phyloP scores from a whole-genome alignment of 2,797 vertebrate genomes.

The Chaetophractus vellerosus region DNA sequence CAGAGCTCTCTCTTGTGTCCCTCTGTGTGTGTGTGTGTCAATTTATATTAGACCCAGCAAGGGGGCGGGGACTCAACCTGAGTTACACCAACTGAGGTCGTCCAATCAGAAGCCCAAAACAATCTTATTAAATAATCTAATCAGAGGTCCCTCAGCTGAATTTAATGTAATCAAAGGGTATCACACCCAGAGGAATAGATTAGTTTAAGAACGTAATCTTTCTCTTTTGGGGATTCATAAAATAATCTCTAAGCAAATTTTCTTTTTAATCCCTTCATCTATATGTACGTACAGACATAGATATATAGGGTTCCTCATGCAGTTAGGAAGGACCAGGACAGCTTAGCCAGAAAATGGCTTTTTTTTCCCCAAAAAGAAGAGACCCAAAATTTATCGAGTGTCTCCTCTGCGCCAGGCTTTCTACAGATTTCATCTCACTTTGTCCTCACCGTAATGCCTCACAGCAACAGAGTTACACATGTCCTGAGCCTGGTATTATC shows the following conservation, averaged over 20 bases:
- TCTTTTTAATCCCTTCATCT: background rate
- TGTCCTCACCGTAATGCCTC: background rate
- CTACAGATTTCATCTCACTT: background rate
- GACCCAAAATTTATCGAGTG: background rate
- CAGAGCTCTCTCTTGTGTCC: too few species aligned
- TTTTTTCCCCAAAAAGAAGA: background rate
- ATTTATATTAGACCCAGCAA: too few species aligned
- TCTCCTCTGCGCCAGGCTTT: background rate
- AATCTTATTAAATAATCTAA: too few species aligned
- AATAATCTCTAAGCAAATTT: background rate
- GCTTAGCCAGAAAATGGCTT: background rate
- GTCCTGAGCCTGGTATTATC: background rate
- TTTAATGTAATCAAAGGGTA: too few species aligned
- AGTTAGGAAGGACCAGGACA: background rate
- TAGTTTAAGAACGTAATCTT: too few species aligned
- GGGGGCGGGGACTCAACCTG: too few species aligned
- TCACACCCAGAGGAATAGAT: too few species aligned
- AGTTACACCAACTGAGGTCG: too few species aligned
- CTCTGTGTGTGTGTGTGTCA: too few species aligned
- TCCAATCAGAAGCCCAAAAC: too few species aligned
- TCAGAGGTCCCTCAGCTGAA: too few species aligned
- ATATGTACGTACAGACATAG: background rate
- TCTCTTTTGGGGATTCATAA: too few species aligned
- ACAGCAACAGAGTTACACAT: background rate
- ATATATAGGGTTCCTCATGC: accelerated